Evolutionary conservation across 1,140 invertebrate genomes (phyloP).

Genomic region (Lepidurus couesii): DNA sequence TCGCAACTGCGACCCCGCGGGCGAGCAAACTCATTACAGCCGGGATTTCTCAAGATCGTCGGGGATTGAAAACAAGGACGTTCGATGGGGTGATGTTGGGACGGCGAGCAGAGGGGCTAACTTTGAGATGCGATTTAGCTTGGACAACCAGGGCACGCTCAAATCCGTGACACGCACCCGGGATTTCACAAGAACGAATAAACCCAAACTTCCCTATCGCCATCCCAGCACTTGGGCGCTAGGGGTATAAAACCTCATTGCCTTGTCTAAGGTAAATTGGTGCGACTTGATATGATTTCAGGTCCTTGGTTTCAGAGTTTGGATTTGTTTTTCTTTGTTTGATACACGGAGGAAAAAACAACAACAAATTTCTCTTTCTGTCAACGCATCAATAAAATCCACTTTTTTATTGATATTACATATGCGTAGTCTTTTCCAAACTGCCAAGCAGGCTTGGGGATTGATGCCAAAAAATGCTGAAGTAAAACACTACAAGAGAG

Average conservation of each 20-base stretch:
- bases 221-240: not conserved
- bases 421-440: not conserved
- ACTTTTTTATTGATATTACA: conserved; percentile 13
- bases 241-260: not conserved
- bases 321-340: not conserved
- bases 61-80: too few species aligned
- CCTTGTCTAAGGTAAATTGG: not conserved
- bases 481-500: not conserved
- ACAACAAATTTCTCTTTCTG: not conserved
- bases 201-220: too few species aligned
- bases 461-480: not conserved
- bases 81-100: too few species aligned
- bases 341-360: not conserved
- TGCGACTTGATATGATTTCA: not conserved
- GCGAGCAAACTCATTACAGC: too few species aligned
- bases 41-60: too few species aligned
- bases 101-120: too few species aligned
- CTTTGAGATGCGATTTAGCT: not conserved
- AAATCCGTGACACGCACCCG: conserved; percentile 12
- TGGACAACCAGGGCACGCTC: not conserved
- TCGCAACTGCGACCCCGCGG: too few species aligned
- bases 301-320: not conserved
- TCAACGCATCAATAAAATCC: not conserved
- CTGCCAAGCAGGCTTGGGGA: not conserved
- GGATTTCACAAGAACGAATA: too few species aligned